phyloP scores from a whole-genome alignment of 2,888 invertebrate species.

The Cheilosia impressa region DNA sequence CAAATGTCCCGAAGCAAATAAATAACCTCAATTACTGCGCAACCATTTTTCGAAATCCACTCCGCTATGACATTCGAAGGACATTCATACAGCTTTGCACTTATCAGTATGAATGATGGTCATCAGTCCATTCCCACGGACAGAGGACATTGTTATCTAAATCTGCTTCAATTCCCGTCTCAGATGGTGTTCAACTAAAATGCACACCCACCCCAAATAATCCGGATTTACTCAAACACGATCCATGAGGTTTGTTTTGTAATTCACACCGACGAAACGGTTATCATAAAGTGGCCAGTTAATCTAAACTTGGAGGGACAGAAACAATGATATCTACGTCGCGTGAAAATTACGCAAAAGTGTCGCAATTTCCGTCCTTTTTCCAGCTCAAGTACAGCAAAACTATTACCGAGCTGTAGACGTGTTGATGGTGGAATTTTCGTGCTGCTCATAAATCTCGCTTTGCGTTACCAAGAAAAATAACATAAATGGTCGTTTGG shows the following conservation, averaged over 20 bases:
- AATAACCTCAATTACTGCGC: constrained; percentile 4
- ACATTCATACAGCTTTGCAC: constrained; percentile 16
- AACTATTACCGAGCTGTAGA: constrained; percentile 13
- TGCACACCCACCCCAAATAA: not conserved
- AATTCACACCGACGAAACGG: not conserved
- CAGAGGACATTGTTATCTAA: constrained; percentile 22
- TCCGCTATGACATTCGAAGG: not conserved
- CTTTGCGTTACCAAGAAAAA: constrained; percentile 17
- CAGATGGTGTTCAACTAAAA: not conserved
- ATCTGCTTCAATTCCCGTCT: constrained; percentile 7
- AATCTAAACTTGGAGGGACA: constrained; percentile 22
- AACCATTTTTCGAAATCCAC: not conserved
- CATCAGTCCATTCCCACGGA: not conserved
- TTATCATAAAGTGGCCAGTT: constrained; percentile 13
- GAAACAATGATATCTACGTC: not conserved
- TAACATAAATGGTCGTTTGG: constrained; percentile 4
- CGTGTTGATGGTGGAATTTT: constrained; percentile 3
- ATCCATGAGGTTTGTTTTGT: constrained; percentile 1
- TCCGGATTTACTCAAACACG: constrained; percentile 14
- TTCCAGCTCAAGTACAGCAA: not conserved
- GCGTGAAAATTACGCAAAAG: constrained; percentile 21
- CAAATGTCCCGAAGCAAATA: constrained; percentile 36
- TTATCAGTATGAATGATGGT: not conserved
- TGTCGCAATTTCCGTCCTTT: constrained; percentile 23
- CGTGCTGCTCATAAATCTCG: constrained; percentile 22